phyloP scores from a whole-genome alignment of 2,113 vertebrate genomes.

The Paradoxurus hermaphroditus region DNA sequence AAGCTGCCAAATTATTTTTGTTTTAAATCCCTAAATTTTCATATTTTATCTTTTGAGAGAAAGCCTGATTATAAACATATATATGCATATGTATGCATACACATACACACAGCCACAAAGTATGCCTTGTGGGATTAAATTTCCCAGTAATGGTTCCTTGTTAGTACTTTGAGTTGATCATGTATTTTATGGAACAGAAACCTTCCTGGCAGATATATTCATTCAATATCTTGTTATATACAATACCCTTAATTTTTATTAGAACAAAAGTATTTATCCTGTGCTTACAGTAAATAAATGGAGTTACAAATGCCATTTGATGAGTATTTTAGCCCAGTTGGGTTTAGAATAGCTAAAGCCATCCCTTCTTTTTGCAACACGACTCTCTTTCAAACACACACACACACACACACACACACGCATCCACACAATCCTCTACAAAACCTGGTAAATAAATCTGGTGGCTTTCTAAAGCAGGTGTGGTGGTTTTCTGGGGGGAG shows the following conservation, averaged over 20 bases:
- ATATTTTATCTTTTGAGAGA: conserved; percentile 33
- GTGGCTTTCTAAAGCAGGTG: neutral
- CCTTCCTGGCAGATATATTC: neutral
- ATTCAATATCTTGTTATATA: neutral
- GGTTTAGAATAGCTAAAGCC: neutral
- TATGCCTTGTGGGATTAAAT: neutral
- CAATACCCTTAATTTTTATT: conserved; percentile 9
- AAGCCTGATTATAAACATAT: neutral
- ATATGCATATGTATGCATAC: neutral
- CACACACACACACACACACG: neutral
- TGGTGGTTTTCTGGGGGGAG: rapidly evolving
- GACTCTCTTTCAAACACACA: neutral
- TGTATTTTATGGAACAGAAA: neutral
- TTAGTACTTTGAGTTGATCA: neutral
- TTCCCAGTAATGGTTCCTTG: neutral
- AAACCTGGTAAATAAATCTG: neutral
- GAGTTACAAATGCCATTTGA: neutral
- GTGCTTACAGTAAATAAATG: neutral
- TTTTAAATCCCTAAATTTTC: conserved; percentile 24
- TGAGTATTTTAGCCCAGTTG: neutral
- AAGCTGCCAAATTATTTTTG: conserved; percentile 16
- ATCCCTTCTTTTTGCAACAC: neutral
- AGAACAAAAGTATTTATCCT: neutral
- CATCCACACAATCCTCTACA: neutral
- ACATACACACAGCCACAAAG: neutral